These are phyloP conservation scores for Apostichopus japonicus DNA, from an alignment of 35 echinoderm and acorn worm species.

Conservation along the genomic window DNA sequence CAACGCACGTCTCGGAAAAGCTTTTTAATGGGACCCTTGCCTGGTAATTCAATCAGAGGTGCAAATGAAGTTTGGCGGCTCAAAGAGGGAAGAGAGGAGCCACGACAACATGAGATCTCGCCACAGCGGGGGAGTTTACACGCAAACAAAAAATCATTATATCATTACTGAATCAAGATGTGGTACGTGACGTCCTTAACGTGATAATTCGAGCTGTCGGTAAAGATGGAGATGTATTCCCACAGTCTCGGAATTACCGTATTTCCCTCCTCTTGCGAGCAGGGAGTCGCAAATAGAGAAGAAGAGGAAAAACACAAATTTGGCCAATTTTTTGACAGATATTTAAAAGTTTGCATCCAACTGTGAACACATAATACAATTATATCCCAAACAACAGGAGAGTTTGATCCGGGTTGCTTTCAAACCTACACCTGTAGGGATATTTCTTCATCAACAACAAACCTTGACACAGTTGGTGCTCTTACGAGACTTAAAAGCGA, in stretches of 20 bases:
- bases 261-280: neutral
- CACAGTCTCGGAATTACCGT: neutral
- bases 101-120: neutral
- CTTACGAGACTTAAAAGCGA: no score
- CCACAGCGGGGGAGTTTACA: constrained; percentile 7
- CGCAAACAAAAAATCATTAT: constrained; percentile 12
- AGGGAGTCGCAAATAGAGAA: neutral
- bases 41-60: constrained; percentile 3
- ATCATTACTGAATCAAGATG: constrained; percentile 13
- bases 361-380: constrained; percentile 1
- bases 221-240: neutral
- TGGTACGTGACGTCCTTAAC: constrained; percentile 39
- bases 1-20: neutral
- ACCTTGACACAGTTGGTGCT: no score
- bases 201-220: neutral
- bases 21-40: neutral
- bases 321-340: constrained; percentile 5
- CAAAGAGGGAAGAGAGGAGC: neutral
- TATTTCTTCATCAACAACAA: no score
- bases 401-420: neutral
- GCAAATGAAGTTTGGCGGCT: constrained; percentile 27
- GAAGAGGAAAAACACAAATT: neutral
- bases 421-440: no score
- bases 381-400: neutral
- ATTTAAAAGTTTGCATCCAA: neutral